phyloP scores from a whole-genome alignment of 2,888 invertebrate genomes.

The Nemoura dubitans region DNA sequence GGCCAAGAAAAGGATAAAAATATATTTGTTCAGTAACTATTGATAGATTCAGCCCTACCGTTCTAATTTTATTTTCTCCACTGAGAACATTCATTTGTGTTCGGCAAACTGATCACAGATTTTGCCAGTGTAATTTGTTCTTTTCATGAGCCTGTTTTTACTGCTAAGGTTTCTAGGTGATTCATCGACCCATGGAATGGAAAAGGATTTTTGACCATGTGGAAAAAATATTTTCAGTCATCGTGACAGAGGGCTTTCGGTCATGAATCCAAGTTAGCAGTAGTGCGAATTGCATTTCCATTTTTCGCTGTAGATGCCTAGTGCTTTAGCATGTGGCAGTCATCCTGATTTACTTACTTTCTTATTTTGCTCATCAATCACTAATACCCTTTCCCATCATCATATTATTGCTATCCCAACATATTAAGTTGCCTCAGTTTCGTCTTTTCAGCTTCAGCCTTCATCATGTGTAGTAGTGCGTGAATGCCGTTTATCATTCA shows the following conservation, averaged over 20 bases:
- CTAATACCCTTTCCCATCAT: no score
- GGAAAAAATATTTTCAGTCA: constrained; percentile 51
- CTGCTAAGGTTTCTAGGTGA: constrained; percentile 52
- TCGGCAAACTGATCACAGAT: background rate
- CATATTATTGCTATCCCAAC: no score
- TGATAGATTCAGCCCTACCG: background rate
- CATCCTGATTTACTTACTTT: no score
- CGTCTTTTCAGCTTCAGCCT: no score
- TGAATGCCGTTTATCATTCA: no score
- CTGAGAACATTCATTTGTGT: background rate
- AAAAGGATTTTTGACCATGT: constrained; percentile 53
- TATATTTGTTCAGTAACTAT: constrained; percentile 13
- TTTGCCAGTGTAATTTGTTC: constrained; percentile 49
- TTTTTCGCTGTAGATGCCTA: background rate
- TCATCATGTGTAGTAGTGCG: no score
- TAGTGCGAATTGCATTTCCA: background rate
- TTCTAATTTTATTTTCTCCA: constrained; percentile 13
- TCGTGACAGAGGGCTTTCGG: constrained; percentile 45
- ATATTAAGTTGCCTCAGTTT: no score
- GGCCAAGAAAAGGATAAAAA: constrained; percentile 53
- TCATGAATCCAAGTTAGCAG: constrained; percentile 31
- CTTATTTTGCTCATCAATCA: no score
- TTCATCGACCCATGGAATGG: constrained; percentile 50
- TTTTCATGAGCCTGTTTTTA: constrained; percentile 53
- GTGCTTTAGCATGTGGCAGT: no score